Percentiles rank a stretch among this genome's conserved stretches.
These are phyloP conservation scores for Sphaerodactylus townsendi DNA, from an alignment of 2,113 vertebrate species.

Conservation along the genomic window DNA sequence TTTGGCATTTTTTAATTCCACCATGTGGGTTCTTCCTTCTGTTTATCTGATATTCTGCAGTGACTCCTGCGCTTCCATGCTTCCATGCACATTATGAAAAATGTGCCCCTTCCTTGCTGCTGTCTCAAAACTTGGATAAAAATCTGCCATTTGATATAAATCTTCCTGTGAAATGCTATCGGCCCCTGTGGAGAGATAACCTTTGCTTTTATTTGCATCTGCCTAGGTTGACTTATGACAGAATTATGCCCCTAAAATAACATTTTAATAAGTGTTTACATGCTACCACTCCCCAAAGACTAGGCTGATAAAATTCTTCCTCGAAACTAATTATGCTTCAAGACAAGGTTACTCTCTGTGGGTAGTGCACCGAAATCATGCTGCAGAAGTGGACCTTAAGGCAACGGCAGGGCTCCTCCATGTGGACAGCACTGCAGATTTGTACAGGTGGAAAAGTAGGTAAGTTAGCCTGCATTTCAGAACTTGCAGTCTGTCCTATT, in stretches of 20 bases:
- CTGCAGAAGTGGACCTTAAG: background rate
- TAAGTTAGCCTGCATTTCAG: background rate
- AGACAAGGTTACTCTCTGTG: conserved; percentile 51
- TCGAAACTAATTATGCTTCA: conserved; percentile 70
- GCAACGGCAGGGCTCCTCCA: conserved; percentile 63
- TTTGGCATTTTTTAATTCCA: conserved; percentile 1
- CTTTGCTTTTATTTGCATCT: conserved; percentile 66
- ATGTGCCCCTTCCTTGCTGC: conserved; percentile 2
- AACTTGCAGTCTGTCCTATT: conserved; percentile 13
- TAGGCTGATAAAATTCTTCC: conserved; percentile 66
- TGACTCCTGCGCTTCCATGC: conserved; percentile 15
- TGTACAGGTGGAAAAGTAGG: fast-evolving
- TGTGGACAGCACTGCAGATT: conserved; percentile 38
- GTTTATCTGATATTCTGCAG: conserved; percentile 3
- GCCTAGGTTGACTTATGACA: conserved; percentile 65
- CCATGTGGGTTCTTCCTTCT: background rate
- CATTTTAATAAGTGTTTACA: conserved; percentile 77
- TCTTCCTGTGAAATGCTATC: conserved; percentile 56
- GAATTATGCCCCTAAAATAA: conserved; percentile 66
- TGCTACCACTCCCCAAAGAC: conserved; percentile 67
- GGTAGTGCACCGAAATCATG: conserved; percentile 9
- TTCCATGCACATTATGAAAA: conserved; percentile 39
- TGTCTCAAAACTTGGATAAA: conserved; percentile 1
- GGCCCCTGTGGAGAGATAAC: conserved; percentile 48
- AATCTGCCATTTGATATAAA: conserved; percentile 51